Evolutionary conservation across 2,888 invertebrate genomes (phyloP), one percentile per base, ranked within the genome.

Genomic region (Smittia sp.): DNA sequence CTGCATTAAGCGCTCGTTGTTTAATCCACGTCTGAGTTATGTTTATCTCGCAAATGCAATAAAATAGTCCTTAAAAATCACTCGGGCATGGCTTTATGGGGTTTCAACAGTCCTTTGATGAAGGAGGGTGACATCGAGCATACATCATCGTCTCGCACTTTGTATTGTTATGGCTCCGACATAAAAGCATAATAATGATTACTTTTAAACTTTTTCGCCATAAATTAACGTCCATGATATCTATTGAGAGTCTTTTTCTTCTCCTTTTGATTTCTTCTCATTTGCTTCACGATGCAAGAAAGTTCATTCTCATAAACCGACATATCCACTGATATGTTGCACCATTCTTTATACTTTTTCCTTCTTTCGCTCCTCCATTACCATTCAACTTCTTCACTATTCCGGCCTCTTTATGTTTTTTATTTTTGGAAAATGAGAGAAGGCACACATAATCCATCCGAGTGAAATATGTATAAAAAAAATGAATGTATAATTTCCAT

Each of bases 51-150:
- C 27, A 70, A n/a, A 70, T 70, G 70, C 70, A 70, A 70, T 70
- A 70, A 70, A 70, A 70, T 70, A 32, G 70, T 70, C 70, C 70
- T 70, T 70, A 70, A 70, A 70, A 70, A 27, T 70, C 70, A 70
- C 70, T 70, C 70, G 32, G 58, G 70, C 70, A 58, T 70, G 70
- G 13, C 32, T 70, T 70, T 58, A 46, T 46, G 25, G 54, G 18
- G 24, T 54, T 32, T 54, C 70, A 58, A 70, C 70, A 38, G 32
- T 70, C 70, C 22, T 2, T 46, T 32, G 32, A 32, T 32, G 32
- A 32, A 32, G 7, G 58, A 58, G 70, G 70, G 58, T 70, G 70
- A 70, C 58, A 70, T 70, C 68, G 15, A 41, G 52, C n/a, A 41
- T 68, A 69, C 27, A 69, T 52, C 24, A 69, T 69, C 2, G 27